phyloP scores from a whole-genome alignment of 2,888 invertebrate genomes.

The Cybosia mesomella region DNA sequence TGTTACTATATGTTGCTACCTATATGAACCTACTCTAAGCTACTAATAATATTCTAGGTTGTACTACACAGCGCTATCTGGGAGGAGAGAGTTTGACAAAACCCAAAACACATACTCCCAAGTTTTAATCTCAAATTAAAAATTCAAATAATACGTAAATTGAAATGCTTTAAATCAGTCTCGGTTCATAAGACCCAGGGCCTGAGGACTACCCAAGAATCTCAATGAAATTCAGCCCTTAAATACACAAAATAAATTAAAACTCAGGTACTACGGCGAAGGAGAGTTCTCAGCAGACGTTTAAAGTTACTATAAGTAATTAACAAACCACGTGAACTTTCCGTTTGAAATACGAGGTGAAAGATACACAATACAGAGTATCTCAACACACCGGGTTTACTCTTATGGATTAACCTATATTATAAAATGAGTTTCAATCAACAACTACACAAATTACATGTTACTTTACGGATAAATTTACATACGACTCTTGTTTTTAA shows the following conservation, averaged over 20 bases:
- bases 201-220: not conserved
- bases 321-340: conserved; percentile 18
- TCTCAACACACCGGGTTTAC: conserved; percentile 16
- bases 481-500: conserved; percentile 3
- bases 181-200: not conserved
- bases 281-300: conserved; percentile 1
- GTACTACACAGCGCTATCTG: too few species aligned
- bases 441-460: conserved; percentile 20
- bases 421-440: conserved; percentile 31
- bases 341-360: conserved; percentile 18
- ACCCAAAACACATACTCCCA: too few species aligned
- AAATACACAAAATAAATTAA: conserved; percentile 5
- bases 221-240: not conserved
- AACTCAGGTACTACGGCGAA: not conserved
- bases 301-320: conserved; percentile 18
- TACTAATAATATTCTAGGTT: not conserved
- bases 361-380: conserved; percentile 19
- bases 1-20: not conserved
- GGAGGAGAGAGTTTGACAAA: too few species aligned
- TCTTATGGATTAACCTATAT: conserved; percentile 27
- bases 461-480: conserved; percentile 25
- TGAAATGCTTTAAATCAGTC: not conserved
- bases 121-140: not conserved
- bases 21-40: not conserved
- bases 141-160: not conserved